Base-by-base conservation (phyloP, 2,113 vertebrate species). In the Dipodomys stephensi region DNA sequence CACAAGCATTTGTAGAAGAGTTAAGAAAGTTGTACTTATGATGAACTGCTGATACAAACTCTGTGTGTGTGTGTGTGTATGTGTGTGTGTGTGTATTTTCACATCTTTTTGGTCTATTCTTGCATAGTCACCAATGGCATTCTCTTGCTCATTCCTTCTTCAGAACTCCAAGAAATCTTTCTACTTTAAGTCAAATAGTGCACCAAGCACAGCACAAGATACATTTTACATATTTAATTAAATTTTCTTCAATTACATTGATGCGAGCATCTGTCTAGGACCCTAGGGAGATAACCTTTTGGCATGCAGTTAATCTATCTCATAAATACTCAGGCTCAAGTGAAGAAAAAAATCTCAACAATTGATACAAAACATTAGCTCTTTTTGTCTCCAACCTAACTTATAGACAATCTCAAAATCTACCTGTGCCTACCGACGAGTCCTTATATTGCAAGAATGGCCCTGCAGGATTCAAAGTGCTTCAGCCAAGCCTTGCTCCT, bases 21-120 rank as follows among this genome's bases (percentile, higher is more conserved):
- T 0, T 80, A 78, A 91, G 92, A 93, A 67, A 87, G 57, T 28
- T 94, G 46, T 6, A 87, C 64, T 53, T 86, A 87, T 80, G 68
- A 65, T 23, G 62, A 93, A 90, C 60, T 77, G 35, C 90, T 95
- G 27, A 84, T 18, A 92, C 23, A 83, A 92, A 32, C 30, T 27
- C 2, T 81, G 10, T 57, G 53, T 57, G 15, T 57, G 15, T 57
- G 53, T 57, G 53, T 57, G 53, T 57, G 15, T 57, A 4, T 57
- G 53, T 57, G 53, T 53, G 49, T 53, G 53, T 57, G 53, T 57
- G 53, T 18, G 53, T 57, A 18, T 35, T 87, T 91, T 60, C 7
- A 76, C 18, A 35, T 84, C 86, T 71, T 90, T 83, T 76, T 22
- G 65, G 18, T 39, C 16, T 69, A 39, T n/a, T 81, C 92, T 77